These are phyloP conservation scores for Notodonta dromedarius DNA, from an alignment of 2,888 invertebrate genomes.

Conservation along the genomic window DNA sequence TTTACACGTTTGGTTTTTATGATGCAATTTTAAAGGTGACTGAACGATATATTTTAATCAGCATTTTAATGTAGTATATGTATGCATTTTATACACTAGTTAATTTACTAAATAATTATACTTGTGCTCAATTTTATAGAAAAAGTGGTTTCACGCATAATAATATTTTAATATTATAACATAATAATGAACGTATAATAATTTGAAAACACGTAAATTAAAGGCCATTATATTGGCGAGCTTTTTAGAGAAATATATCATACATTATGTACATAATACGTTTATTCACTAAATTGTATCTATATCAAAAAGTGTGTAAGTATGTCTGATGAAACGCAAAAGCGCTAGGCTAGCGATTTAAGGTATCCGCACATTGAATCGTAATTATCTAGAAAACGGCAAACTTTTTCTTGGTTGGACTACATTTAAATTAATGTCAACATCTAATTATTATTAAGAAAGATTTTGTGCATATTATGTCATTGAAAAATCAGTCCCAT, in stretches of 20 bases:
- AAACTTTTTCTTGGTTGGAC: too few species aligned
- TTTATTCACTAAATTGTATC: not conserved
- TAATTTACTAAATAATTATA: slow-evolving; percentile 44
- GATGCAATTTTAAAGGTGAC: slow-evolving; percentile 34
- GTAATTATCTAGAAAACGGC: too few species aligned
- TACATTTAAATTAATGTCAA: not conserved
- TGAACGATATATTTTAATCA: slow-evolving; percentile 41
- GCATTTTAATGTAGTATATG: slow-evolving; percentile 41
- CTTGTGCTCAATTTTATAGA: slow-evolving; percentile 57
- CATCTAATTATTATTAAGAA: not conserved
- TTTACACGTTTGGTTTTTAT: slow-evolving; percentile 12
- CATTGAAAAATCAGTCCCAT: slow-evolving; percentile 1
- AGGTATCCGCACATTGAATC: too few species aligned
- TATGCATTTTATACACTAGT: slow-evolving; percentile 57
- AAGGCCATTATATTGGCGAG: slow-evolving; percentile 23
- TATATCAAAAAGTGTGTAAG: too few species aligned
- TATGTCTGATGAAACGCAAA: not conserved
- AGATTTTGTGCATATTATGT: not conserved
- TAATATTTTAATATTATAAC: slow-evolving; percentile 24
- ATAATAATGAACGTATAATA: slow-evolving; percentile 29
- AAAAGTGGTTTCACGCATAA: slow-evolving; percentile 34
- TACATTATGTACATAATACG: not conserved
- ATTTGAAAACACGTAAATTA: slow-evolving; percentile 30
- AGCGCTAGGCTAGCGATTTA: too few species aligned
- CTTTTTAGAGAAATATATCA: slow-evolving; percentile 11